A percentile compares a stretch with the other conserved stretches of the same genome.
Evolutionary conservation across 2,888 invertebrate genomes (phyloP).

Genomic region (Fissipunctia ypsillon): DNA sequence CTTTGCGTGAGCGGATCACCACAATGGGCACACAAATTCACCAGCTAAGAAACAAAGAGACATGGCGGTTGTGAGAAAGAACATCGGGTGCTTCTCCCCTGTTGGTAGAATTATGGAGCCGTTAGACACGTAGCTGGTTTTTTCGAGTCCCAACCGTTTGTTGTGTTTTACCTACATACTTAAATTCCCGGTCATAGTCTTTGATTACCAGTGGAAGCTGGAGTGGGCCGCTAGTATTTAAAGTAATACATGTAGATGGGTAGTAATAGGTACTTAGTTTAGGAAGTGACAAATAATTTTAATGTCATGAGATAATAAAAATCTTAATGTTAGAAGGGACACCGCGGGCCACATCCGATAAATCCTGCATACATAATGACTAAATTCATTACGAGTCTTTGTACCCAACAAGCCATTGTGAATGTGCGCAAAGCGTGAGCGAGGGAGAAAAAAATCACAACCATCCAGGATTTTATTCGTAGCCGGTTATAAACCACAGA

Average conservation of each 20-base stretch:
- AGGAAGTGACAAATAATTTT: constrained; percentile 2
- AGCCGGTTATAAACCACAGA: constrained; percentile 47
- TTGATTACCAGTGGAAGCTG: background rate
- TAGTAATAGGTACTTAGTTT: background rate
- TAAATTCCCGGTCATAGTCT: background rate
- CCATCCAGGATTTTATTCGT: constrained; percentile 49
- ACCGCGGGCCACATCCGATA: constrained; percentile 70
- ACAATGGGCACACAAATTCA: background rate
- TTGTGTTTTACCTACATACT: background rate
- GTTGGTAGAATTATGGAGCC: background rate
- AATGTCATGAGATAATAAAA: constrained; percentile 52
- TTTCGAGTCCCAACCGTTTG: background rate
- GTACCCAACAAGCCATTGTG: constrained; percentile 70
- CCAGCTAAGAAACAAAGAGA: background rate
- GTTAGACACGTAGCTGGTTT: background rate
- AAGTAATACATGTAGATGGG: background rate
- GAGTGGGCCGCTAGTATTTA: background rate
- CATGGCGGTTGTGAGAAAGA: background rate
- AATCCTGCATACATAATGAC: constrained; percentile 74
- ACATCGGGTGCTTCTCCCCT: background rate
- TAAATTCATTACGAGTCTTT: constrained; percentile 74
- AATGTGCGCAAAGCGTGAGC: constrained; percentile 71
- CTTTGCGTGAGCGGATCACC: background rate
- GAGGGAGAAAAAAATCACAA: constrained; percentile 61
- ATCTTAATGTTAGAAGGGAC: constrained; percentile 66